Evolutionary conservation across 2,888 invertebrate species (phyloP), one percentile per base, ranked within the genome.

Genomic region (Morpho helenor): DNA sequence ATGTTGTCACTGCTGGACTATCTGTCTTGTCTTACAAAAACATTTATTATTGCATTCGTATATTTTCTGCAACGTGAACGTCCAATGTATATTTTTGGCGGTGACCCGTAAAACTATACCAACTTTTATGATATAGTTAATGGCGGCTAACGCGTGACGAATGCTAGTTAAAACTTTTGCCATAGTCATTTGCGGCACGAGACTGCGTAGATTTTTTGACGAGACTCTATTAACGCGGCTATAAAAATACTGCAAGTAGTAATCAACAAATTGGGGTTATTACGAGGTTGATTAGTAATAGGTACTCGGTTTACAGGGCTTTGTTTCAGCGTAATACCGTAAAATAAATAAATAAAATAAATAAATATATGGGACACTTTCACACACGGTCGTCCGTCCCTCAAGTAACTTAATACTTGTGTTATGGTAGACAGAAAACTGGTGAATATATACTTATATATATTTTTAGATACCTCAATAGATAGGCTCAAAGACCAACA

Each of bases 161-260:
- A 65, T 64, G 52, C 51, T 46, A 61, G 52, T 70, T 66, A 67
- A 62, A 68, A 69, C 72, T 77, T 77, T 75, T 66, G 69, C 73
- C 72, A 68, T 69, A 77, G 80, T 84, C 84, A 84, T 80, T 67
- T 69, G 71, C 75, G 66, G 75, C 79, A 79, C 76, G 72, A 71
- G 71, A 71, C 70, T 50, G 79, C 75, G 82, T 82, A 82, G 84
- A 85, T 84, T 84, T 82, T 84, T 82, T 72, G 80, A 78, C 76
- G 76, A 76, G 75, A 76, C 77, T 79, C 80, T 76, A 84, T 82
- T 85, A 80, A 76, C 77, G 73, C 77, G 77, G 74, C 77, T 74
- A 76, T 79, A 80, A 83, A 82, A 79, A 74, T 73, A 69, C 42
- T 48, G 54, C 68, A 69, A 72, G 72, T 72, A 74, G 72, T 71